Evolutionary conservation across 2,113 vertebrate genomes (phyloP).

Genomic region (Camelus dromedarius): DNA sequence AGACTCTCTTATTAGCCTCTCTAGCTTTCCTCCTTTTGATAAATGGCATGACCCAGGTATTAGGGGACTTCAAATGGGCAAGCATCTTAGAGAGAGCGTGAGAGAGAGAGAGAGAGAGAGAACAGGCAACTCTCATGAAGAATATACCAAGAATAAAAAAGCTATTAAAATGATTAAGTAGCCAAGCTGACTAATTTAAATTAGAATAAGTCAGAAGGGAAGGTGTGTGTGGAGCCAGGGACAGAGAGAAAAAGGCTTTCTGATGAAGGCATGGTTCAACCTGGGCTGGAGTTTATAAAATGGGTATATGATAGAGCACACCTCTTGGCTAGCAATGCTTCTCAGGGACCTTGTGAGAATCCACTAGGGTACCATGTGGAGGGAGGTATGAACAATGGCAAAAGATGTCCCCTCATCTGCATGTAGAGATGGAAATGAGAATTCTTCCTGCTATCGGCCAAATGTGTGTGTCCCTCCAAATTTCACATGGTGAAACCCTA

Average conservation of each 20-base stretch:
- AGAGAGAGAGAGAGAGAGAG: neutral
- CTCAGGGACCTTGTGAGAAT: neutral
- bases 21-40: neutral
- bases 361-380: neutral
- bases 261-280: neutral
- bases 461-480: neutral
- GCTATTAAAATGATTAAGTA: neutral
- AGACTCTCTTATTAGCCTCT: neutral
- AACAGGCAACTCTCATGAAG: neutral
- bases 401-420: neutral
- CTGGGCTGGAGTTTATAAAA: neutral
- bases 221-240: neutral
- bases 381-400: neutral
- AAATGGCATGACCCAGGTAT: conserved; percentile 19
- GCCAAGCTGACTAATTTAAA: neutral
- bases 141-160: neutral
- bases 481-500: neutral
- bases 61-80: neutral
- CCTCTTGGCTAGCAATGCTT: neutral
- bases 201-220: neutral
- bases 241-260: neutral
- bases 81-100: neutral
- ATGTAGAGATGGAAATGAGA: neutral
- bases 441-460: neutral
- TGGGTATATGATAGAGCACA: neutral